phyloP scores from a whole-genome alignment of 2,797 vertebrate species.

The Centroberyx gerrardi region DNA sequence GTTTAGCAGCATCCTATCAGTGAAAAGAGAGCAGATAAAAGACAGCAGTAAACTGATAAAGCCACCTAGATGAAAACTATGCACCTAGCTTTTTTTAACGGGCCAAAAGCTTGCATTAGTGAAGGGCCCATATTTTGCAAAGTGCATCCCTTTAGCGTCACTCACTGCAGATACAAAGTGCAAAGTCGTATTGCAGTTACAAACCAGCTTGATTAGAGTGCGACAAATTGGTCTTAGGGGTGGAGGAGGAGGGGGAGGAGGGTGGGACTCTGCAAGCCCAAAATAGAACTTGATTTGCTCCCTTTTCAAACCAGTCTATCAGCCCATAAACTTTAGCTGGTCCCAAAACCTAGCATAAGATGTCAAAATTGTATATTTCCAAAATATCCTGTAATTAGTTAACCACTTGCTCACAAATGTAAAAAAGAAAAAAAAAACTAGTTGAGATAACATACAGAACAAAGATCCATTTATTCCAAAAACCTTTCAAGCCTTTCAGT shows the following conservation, averaged over 20 bases:
- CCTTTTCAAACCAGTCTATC: slow-evolving; percentile 23
- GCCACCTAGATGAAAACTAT: background rate
- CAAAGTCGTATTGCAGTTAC: background rate
- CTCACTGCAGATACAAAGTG: too few species aligned
- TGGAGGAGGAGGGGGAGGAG: background rate
- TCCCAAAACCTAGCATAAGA: background rate
- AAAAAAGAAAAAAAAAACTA: background rate
- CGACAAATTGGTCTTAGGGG: background rate
- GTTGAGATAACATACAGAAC: background rate
- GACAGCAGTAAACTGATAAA: background rate
- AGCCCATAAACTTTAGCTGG: background rate
- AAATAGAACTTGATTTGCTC: background rate
- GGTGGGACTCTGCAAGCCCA: slow-evolving; percentile 10
- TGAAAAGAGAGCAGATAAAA: slow-evolving; percentile 1
- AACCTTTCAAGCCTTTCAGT: background rate
- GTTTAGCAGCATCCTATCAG: slow-evolving; percentile 24
- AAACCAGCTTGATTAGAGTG: slow-evolving; percentile 22
- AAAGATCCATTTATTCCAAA: background rate
- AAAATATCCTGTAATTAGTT: background rate
- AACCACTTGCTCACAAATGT: background rate
- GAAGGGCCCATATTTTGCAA: slow-evolving; percentile 4
- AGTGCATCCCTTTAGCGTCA: too few species aligned
- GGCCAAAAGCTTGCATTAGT: slow-evolving; percentile 1
- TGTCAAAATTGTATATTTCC: background rate
- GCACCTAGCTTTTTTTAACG: background rate